Percentiles rank a stretch among this genome's conserved stretches.
phyloP scores from a whole-genome alignment of 2,113 vertebrate species.

The Megalops atlanticus region DNA sequence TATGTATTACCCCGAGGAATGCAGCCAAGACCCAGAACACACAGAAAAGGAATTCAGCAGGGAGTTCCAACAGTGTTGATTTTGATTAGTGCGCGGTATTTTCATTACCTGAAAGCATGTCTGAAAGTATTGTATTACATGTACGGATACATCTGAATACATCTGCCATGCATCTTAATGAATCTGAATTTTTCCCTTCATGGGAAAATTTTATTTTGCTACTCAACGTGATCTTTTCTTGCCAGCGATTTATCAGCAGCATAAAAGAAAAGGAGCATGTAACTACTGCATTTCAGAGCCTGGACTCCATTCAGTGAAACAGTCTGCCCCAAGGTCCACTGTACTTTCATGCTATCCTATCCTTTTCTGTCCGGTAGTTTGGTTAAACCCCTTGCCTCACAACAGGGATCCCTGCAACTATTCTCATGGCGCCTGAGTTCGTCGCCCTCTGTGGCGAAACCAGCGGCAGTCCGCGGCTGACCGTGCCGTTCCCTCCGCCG shows the following conservation, averaged over 20 bases:
- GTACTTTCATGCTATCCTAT: neutral
- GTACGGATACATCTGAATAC: too few species aligned
- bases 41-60: too few species aligned
- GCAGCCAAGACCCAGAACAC: too few species aligned
- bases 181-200: neutral
- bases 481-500: constrained; percentile 47
- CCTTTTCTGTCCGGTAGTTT: neutral
- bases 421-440: neutral
- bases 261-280: neutral
- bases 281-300: neutral
- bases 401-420: neutral
- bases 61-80: too few species aligned
- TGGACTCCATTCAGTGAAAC: neutral
- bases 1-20: too few species aligned
- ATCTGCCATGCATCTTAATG: neutral
- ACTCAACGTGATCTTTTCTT: neutral
- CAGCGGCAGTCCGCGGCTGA: too few species aligned
- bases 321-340: neutral
- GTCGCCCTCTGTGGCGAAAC: too few species aligned
- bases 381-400: neutral
- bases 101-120: too few species aligned
- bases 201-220: neutral
- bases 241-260: too few species aligned
- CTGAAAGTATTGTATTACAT: too few species aligned
- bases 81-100: too few species aligned